A percentile compares a stretch with the other conserved stretches of the same genome.
phyloP scores from a whole-genome alignment of 1,140 invertebrate species.

The Whitmania pigra region DNA sequence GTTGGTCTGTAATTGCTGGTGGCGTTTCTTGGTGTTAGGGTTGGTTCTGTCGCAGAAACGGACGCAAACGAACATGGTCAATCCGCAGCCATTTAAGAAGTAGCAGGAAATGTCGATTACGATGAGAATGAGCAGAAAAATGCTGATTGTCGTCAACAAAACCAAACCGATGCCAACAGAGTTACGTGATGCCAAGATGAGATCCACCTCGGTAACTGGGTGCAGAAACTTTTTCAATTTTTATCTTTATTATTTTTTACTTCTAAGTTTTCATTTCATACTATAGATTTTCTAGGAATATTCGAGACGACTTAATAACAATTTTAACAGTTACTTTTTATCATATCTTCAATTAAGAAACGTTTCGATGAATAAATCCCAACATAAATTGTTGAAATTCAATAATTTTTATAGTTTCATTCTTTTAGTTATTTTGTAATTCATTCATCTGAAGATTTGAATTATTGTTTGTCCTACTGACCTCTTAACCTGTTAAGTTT shows the following conservation, averaged over 20 bases:
- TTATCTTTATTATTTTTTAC: background rate
- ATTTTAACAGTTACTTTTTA: background rate
- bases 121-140: conserved; percentile 58
- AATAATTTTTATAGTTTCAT: no score
- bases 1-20: conserved; percentile 9
- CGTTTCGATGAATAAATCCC: background rate
- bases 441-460: no score
- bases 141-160: conserved; percentile 60
- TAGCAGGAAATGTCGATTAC: conserved; percentile 64
- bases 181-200: background rate
- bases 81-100: conserved; percentile 49
- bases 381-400: no score
- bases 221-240: background rate
- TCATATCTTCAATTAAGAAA: background rate
- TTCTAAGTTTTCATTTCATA: background rate
- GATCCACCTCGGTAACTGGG: background rate
- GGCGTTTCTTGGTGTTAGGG: background rate
- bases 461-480: no score
- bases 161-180: conserved; percentile 40
- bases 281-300: background rate
- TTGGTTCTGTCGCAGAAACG: conserved; percentile 21
- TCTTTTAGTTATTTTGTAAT: no score
- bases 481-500: no score
- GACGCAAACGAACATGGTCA: conserved; percentile 27
- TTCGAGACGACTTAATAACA: background rate